Base-by-base conservation (phyloP, 1,140 invertebrate species). In the Solen grandis region DNA sequence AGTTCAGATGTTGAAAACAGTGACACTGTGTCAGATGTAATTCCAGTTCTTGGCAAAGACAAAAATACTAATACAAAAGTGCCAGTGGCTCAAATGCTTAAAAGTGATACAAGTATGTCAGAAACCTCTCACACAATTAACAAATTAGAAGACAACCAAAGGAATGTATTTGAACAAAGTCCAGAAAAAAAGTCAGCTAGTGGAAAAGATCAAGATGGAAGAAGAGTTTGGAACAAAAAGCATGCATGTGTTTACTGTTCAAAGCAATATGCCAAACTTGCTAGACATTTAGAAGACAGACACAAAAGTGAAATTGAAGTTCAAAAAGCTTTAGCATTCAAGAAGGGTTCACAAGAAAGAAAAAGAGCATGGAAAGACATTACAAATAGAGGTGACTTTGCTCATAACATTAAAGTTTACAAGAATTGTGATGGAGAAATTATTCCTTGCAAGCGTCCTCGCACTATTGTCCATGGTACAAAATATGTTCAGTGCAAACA, bases 191-290 rank as follows among this genome's bases (percentile, higher is more conserved):
- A n/a, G n/a, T n/a, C 50, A 5, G 52, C n/a, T 5, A 70, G 66
- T 35, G 55, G 55, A 29, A 74, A 60, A 54, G 19, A 52, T 19
- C 16, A 62, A 50, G 41, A 60, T 74, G 54, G 72, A 5, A 60
- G 46, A 13, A 74, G 72, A 63, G 22, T 62, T 27, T 74, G 72
- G 72, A 38, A 63, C 36, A 74, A 74, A 62, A 60, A 62, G 50
- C 72, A 74, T 74, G 5, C 38, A 0, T 62, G 72, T 41, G 5
- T 62, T 46, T 74, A 74, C 38, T 74, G 72, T 35, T 35, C 0
- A 31, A 74, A 74, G 16, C 55, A 46, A 27, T 74, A 62, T 50
- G 22, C 57, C 14, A 60, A 74, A 46, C 46, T 70, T 70, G 55
- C 59, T 41, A 60, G 72, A 46, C 72, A 62, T 46, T 31, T 74